Base-by-base conservation (phyloP, 2,888 invertebrate genomes). In the Caenorhabditis japonica region DNA sequence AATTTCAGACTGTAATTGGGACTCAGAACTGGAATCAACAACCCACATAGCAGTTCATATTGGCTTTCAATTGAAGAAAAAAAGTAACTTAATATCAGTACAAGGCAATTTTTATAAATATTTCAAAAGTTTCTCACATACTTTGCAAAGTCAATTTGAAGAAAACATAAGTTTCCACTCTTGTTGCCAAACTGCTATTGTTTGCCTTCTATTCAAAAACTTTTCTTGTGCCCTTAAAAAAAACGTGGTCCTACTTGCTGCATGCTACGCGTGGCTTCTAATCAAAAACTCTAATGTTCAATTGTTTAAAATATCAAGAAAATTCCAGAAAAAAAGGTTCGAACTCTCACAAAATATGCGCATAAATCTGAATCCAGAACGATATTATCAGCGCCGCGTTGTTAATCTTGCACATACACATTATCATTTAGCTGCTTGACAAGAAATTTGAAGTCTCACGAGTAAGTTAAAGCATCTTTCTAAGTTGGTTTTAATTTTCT, bases 21-120 rank as follows among this genome's bases (percentile, higher is more conserved):
- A 74, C 47, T 74, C 74, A 53, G 74, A 74, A 47, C 74, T 61
- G 12, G 74, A 74, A 41, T 74, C 74, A 53, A 21, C 47, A 10
- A 74, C 74, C 74, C 74, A 74, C 74, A 74, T 74, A 44, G 44
- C 58, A 38, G 41, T 25, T 36, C 69, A 70, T 70, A 30, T 49
- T 60, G 46, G 15, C 19, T 23, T 23, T 49, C 51, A 21, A 17
- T 27, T 8, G 10, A 38, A 21, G 23, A 21, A 49, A 39, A 34
- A 19, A 41, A n/a, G 49, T 39, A 25, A 64, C 34, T 21, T 10
- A 43, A 41, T 21, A 30, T 13, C n/a, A 4, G n/a, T n/a, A 33
- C 19, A 49, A 34, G 34, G 17, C 25, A 21, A 15, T 23, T 15
- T 30, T 30, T 5, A 30, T 30, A 10, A 30, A 30, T 25, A 30